Evolutionary conservation across 2,888 invertebrate species (phyloP).

Genomic region (Ypsolopha sequella): DNA sequence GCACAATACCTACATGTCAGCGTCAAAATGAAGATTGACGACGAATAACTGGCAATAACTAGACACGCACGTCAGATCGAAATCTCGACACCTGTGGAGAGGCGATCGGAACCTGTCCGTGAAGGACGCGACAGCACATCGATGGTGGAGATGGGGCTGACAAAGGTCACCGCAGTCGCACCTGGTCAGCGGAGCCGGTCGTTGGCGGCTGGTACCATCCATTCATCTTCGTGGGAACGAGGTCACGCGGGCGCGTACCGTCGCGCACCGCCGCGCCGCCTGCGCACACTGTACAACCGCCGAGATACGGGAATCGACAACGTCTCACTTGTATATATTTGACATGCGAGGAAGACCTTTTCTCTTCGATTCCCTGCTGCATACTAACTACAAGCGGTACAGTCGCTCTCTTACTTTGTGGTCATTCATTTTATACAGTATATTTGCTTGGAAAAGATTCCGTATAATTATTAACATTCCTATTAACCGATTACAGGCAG

Average conservation of each 20-base stretch:
- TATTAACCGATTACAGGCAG: not conserved
- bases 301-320: not conserved
- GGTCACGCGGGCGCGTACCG: conserved; percentile 55
- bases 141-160: not conserved
- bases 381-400: too few species aligned
- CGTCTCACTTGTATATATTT: not conserved
- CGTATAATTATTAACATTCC: too few species aligned
- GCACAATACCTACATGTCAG: too few species aligned
- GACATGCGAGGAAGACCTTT: too few species aligned
- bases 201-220: not conserved
- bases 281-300: conserved; percentile 10
- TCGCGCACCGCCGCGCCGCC: conserved; percentile 47
- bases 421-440: too few species aligned
- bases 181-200: conserved; percentile 22
- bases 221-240: conserved; percentile 48
- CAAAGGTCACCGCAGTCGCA: conserved; percentile 22
- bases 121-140: not conserved
- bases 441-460: too few species aligned
- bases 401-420: too few species aligned
- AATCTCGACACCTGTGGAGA: not conserved
- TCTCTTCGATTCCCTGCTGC: too few species aligned
- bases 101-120: not conserved
- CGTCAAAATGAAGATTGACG: too few species aligned
- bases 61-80: not conserved
- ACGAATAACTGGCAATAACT: too few species aligned